A percentile compares a stretch with the other conserved stretches of the same genome.
These are phyloP conservation scores for Drosophila takahashii DNA, from an alignment of 1,140 invertebrate genomes.

Conservation along the genomic window DNA sequence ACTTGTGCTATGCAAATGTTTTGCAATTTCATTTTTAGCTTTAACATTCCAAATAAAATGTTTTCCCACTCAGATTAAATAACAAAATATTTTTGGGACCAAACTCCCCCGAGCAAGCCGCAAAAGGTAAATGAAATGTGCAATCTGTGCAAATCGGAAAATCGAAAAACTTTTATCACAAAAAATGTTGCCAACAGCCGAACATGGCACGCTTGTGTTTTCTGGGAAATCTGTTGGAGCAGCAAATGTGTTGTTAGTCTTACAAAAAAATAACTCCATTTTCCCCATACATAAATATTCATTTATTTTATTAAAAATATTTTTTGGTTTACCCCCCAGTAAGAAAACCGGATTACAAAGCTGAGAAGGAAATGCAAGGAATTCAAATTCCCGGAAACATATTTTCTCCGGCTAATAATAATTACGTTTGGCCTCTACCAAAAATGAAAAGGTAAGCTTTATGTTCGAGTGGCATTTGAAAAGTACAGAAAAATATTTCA, in stretches of 20 bases:
- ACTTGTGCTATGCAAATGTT: constrained; percentile 12
- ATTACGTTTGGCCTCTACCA: not conserved
- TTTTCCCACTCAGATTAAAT: constrained; percentile 29
- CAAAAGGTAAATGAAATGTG: constrained; percentile 54
- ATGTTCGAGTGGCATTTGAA: constrained; percentile 10
- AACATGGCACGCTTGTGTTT: constrained; percentile 12
- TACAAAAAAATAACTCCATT: constrained; percentile 21
- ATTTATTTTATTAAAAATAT: constrained; percentile 35
- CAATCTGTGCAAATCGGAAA: constrained; percentile 46
- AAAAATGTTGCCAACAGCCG: constrained; percentile 40
- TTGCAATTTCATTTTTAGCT: constrained; percentile 22
- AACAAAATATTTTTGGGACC: constrained; percentile 24
- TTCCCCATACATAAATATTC: constrained; percentile 33
- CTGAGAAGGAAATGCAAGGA: not conserved
- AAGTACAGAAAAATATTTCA: constrained; percentile 7
- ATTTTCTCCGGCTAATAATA: constrained; percentile 2
- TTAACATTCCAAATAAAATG: constrained; percentile 13
- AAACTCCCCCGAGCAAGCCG: constrained; percentile 23
- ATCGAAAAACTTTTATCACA: constrained; percentile 35
- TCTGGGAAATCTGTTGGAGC: constrained; percentile 4
- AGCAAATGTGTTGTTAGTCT: constrained; percentile 20
- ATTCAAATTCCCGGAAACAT: not conserved
- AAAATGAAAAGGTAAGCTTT: constrained; percentile 8
- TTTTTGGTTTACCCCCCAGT: not conserved
- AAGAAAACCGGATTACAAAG: not conserved